These are phyloP conservation scores for Lepidostoma basale DNA, from an alignment of 1,140 invertebrate species.

Conservation along the genomic window DNA sequence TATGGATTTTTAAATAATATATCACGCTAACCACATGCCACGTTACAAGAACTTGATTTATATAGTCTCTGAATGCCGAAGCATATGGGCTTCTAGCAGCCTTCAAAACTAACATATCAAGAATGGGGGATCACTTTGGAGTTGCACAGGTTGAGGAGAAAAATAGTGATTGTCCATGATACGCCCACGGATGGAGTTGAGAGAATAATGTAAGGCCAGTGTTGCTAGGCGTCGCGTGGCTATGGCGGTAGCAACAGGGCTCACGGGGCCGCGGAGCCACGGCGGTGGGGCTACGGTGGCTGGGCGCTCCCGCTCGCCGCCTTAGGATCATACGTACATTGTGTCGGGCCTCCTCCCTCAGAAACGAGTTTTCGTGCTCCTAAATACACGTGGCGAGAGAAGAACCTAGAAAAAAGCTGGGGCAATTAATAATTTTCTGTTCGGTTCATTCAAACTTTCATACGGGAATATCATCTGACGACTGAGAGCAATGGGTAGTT, in stretches of 20 bases:
- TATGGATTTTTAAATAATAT: too few species aligned
- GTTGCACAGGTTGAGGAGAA: too few species aligned
- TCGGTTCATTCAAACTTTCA: constrained; percentile 55
- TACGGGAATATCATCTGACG: constrained; percentile 42
- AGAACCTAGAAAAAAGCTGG: constrained; percentile 55
- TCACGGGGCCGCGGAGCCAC: constrained; percentile 4
- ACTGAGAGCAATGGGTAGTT: constrained; percentile 22
- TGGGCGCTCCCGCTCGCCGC: constrained; percentile 33
- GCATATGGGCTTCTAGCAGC: too few species aligned
- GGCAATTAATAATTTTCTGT: constrained; percentile 63
- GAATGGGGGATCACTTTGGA: too few species aligned
- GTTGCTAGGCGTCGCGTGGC: constrained; percentile 10
- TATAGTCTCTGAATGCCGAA: too few species aligned
- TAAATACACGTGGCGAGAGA: constrained; percentile 47
- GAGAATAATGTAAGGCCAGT: constrained; percentile 16
- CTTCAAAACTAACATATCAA: too few species aligned
- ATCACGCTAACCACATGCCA: too few species aligned
- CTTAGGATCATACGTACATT: constrained; percentile 45
- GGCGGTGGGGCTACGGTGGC: constrained; percentile 18
- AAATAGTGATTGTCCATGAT: too few species aligned
- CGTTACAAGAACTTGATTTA: too few species aligned
- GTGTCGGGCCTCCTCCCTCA: constrained; percentile 25
- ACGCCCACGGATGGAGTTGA: background rate
- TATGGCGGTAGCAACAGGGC: constrained; percentile 1
- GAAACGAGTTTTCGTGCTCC: constrained; percentile 44